Base-by-base conservation (phyloP, 2,888 invertebrate species). In the Leptogaster cylindrica region DNA sequence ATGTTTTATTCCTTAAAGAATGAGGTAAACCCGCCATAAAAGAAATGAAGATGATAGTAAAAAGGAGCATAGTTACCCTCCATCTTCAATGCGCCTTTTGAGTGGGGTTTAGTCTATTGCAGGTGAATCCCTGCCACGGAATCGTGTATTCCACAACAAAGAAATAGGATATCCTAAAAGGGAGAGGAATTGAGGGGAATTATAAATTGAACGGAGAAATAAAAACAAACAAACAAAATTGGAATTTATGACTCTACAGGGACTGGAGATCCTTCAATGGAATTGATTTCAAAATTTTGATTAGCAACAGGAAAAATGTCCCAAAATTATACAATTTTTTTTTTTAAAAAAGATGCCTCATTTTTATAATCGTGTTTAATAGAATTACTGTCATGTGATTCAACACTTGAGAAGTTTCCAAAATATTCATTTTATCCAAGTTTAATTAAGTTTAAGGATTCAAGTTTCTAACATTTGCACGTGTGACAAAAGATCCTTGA, bases 281-380 rank as follows among this genome's bases (percentile, higher is more conserved):
- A 61, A 61, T 61, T 61, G 61, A 61, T 61, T 61, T 44, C 41
- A 61, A 61, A 61, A 44, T 61, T 61, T 61, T 61, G 41, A 61
- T 44, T 28, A 41, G 27, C 44, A 25, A 18, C 18, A 61, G 23
- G 61, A 44, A 44, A 28, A n/a, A 14, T 44, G 27, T 14, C 27
- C 44, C 28, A 12, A 61, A n/a, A n/a, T n/a, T n/a, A 61, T 23
- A 31, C 41, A 28, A 61, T 44, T 44, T 44, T 25, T 28, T 16
- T 61, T 55, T 14, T 25, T 14, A 50, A 8, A 14, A 25, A 50
- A 12, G 8, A 14, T 31, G 28, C 23, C 16, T 52, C 6, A 27
- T 23, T 61, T 18, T 44, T 61, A 44, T 61, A 44, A 44, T 23
- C 28, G 16, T 39, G 23, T 55, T 23, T 55, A 36, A 55, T 36